Conservation (phyloP, 2,797 vertebrate species). For the Euphonia xanthogaster region DNA sequence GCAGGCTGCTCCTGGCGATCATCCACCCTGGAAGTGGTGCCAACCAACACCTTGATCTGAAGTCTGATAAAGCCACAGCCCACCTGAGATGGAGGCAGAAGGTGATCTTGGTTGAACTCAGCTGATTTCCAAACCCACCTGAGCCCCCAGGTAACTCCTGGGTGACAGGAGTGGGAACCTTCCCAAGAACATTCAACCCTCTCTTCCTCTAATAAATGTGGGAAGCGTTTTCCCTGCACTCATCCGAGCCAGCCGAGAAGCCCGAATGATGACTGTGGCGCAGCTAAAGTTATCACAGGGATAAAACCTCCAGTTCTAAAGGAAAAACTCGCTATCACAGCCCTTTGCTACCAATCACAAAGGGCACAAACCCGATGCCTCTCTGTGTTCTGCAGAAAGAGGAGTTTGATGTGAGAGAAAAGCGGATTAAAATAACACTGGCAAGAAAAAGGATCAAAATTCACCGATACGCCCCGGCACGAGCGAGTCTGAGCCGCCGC, state of each 20-base stretch:
- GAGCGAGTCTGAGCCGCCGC: rapidly evolving
- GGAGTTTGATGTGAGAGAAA: slow-evolving; percentile 25
- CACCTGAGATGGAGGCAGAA: not conserved
- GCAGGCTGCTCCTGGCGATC: not conserved
- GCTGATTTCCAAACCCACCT: not conserved
- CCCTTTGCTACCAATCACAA: not conserved
- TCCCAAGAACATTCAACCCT: not conserved
- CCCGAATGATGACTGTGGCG: not conserved
- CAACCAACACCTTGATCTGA: not conserved
- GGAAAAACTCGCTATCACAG: not conserved
- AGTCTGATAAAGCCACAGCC: rapidly evolving
- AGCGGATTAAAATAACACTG: slow-evolving; percentile 15
- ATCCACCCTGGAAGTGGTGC: not conserved
- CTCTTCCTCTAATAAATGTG: not conserved
- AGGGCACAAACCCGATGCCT: not conserved
- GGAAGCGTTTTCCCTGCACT: rapidly evolving
- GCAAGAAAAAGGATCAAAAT: not conserved
- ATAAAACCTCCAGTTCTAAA: not conserved
- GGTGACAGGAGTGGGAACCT: not conserved
- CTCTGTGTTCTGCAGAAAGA: not conserved
- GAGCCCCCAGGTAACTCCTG: not conserved
- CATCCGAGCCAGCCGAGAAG: not conserved
- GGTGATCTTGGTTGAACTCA: not conserved
- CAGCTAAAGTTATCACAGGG: not conserved
- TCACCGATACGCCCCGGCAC: not conserved